Base-by-base conservation (phyloP, 1,140 invertebrate genomes). In the Drosophila punjabiensis region DNA sequence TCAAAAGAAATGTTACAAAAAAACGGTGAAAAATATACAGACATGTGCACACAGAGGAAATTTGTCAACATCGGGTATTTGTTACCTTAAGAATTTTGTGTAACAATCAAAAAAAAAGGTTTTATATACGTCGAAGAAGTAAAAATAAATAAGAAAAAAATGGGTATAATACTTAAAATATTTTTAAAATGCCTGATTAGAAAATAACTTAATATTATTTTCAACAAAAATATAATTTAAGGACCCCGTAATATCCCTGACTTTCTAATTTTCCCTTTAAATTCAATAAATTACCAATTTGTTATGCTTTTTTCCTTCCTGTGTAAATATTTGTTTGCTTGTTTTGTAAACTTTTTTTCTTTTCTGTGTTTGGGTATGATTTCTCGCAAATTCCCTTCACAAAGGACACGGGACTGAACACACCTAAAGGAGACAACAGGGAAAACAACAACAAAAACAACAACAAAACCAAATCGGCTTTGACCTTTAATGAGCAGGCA, bases 401-500 rank as follows among this genome's bases (percentile, higher is more conserved):
- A 60, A 63, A 78, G 59, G 50, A 77, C 55, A 20, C 45, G 45
- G 55, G 64, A 60, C 18, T 24, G 65, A 78, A 78, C 75, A 78
- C 76, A 79, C 76, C 76, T 78, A 50, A 43, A 43, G 76, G 68
- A 81, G 70, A 89, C 60, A 79, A 63, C 50, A 61, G 18, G 53
- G 53, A 24, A 56, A 55, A 84, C 52, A 82, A 48, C 43, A 56
- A 11, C 32, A 48, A 65, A 20, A 39, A 37, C 53, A 68, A 64
- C 52, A 61, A 63, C 60, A 65, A 45, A 53, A 67, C 61, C 47
- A 90, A 91, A 86, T 90, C 87, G 66, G 69, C 86, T 90, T 81
- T 90, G 86, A 90, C 86, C 86, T 90, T 86, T 90, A 85, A 71
- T 90, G 82, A 90, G 86, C 75, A 75, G 60, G 74, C 45, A 71